Evolutionary conservation across 1,140 invertebrate genomes (phyloP).

Genomic region (Drosophila yakuba): DNA sequence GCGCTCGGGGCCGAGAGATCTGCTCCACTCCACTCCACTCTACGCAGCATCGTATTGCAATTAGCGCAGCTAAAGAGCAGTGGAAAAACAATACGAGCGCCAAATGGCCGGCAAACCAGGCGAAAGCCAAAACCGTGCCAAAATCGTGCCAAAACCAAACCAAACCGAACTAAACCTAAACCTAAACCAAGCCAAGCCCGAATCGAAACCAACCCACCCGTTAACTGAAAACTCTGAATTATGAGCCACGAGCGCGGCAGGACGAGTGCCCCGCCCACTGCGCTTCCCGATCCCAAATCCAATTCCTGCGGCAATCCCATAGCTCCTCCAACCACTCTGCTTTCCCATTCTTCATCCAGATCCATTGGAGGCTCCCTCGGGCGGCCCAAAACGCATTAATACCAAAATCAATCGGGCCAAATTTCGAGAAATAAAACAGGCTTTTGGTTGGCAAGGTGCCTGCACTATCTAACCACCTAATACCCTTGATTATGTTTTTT

Average conservation of each 20-base stretch:
- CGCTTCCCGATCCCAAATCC: slow-evolving; percentile 31
- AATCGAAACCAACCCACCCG: slow-evolving; percentile 36
- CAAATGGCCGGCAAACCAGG: slow-evolving; percentile 50
- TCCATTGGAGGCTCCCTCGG: slow-evolving; percentile 29
- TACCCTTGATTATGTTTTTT: slow-evolving; percentile 4
- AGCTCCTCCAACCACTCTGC: not conserved
- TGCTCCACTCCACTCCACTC: slow-evolving; percentile 17
- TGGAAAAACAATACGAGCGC: slow-evolving; percentile 63
- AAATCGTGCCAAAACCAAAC: slow-evolving; percentile 9
- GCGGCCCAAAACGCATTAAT: slow-evolving; percentile 55
- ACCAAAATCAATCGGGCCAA: slow-evolving; percentile 62
- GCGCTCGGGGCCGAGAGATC: slow-evolving; percentile 34
- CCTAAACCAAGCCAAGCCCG: not conserved
- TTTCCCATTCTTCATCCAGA: not conserved
- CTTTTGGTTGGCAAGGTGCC: not conserved
- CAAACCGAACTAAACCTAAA: slow-evolving; percentile 22
- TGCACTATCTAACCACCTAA: not conserved
- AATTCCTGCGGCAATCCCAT: slow-evolving; percentile 28
- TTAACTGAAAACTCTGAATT: slow-evolving; percentile 70
- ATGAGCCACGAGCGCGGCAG: slow-evolving; percentile 50
- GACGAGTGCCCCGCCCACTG: slow-evolving; percentile 23
- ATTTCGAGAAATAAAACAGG: slow-evolving; percentile 50
- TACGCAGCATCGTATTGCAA: slow-evolving; percentile 75
- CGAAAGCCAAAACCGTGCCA: slow-evolving; percentile 10
- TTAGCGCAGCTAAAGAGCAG: slow-evolving; percentile 71